Conservation (phyloP, 2,113 vertebrate species). For the Chiloscyllium plagiosum region DNA sequence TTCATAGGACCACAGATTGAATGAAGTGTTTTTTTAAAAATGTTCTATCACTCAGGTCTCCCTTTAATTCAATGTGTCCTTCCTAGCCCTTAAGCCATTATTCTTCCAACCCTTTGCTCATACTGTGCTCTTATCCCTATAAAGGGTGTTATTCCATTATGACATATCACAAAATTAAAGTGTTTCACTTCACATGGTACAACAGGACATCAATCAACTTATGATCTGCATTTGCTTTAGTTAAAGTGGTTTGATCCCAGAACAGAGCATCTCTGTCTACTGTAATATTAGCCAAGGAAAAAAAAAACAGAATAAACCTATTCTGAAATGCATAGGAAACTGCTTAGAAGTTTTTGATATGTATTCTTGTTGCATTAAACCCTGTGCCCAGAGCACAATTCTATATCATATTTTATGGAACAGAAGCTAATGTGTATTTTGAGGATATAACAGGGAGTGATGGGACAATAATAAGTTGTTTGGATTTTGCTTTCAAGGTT, state of each 20-base stretch:
- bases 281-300: background rate
- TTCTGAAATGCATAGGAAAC: background rate
- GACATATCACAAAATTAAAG: background rate
- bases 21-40: background rate
- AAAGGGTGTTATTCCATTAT: background rate
- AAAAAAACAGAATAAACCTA: background rate
- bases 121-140: background rate
- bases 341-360: background rate
- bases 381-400: background rate
- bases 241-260: background rate
- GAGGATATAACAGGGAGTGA: background rate
- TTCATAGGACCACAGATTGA: background rate
- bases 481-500: background rate
- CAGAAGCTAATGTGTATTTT: background rate
- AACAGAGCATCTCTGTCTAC: background rate
- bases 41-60: background rate
- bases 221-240: background rate
- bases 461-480: background rate
- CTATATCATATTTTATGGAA: too few species aligned
- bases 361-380: background rate
- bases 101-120: background rate
- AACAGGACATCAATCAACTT: background rate
- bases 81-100: background rate
- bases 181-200: background rate
- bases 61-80: too few species aligned